phyloP scores from a whole-genome alignment of 2,797 vertebrate genomes.

The Phaenicophaeus curvirostris region DNA sequence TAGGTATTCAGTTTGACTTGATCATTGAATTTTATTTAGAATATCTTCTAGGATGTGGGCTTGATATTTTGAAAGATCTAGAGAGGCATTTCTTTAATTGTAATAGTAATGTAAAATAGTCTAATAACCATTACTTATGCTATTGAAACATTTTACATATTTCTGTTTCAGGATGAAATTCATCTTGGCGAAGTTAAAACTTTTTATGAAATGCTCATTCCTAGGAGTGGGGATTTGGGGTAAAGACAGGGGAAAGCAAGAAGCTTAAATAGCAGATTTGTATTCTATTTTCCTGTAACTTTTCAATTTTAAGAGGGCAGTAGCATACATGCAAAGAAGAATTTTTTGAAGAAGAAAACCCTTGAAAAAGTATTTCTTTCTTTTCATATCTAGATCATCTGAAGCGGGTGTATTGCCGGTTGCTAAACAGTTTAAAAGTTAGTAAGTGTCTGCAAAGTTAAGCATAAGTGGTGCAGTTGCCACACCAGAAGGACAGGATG shows the following conservation, averaged over 20 bases:
- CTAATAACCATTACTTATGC: not conserved
- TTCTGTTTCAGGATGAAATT: not conserved
- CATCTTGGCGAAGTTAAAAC: not conserved
- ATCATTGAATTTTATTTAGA: not conserved
- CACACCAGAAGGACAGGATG: too few species aligned
- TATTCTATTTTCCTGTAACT: not conserved
- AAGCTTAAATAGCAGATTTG: not conserved
- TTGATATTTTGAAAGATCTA: not conserved
- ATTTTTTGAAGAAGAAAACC: not conserved
- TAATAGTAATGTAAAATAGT: not conserved
- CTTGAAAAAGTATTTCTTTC: not conserved
- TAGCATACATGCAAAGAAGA: not conserved
- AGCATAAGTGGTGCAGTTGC: too few species aligned
- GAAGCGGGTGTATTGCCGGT: not conserved
- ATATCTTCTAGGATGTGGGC: not conserved
- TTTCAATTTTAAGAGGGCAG: not conserved
- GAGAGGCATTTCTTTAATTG: not conserved
- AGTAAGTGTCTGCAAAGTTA: not conserved
- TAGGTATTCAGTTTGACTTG: not conserved
- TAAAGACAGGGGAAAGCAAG: not conserved
- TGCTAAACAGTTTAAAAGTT: not conserved
- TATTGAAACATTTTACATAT: not conserved
- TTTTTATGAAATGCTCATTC: not conserved
- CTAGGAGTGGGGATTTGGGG: not conserved
- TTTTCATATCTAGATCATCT: not conserved